phyloP scores from a whole-genome alignment of 2,797 vertebrate species.

The Chelidonichthys spinosus region DNA sequence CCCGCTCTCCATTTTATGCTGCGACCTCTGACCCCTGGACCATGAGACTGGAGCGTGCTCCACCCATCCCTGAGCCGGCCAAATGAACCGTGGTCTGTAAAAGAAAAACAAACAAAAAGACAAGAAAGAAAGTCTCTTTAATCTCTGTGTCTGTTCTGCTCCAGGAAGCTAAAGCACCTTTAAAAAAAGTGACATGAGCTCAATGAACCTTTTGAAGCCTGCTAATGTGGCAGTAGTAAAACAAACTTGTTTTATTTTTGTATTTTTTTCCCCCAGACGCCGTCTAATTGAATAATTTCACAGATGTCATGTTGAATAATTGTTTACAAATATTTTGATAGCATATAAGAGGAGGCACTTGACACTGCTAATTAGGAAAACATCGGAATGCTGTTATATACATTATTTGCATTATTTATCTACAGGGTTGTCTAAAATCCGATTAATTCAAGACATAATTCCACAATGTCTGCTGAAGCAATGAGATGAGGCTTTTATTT shows the following conservation, averaged over 20 bases:
- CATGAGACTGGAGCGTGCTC: conserved; percentile 88
- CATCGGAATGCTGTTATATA: conserved; percentile 33
- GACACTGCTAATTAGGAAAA: conserved; percentile 50
- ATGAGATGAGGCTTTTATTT: conserved; percentile 21
- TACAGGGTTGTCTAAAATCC: conserved; percentile 31
- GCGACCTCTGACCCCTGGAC: conserved; percentile 92
- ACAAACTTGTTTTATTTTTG: conserved; percentile 21
- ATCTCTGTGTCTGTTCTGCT: conserved; percentile 55
- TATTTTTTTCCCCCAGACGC: not conserved
- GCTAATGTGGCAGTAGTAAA: conserved; percentile 54
- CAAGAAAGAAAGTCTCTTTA: conserved; percentile 41
- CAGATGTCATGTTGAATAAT: conserved; percentile 44
- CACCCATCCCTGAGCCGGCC: conserved; percentile 90
- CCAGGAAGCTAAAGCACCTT: conserved; percentile 72
- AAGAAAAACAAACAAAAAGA: conserved; percentile 35
- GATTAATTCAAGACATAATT: conserved; percentile 7
- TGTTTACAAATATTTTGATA: conserved; percentile 58
- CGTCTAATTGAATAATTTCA: conserved; percentile 39
- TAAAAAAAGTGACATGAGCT: conserved; percentile 50
- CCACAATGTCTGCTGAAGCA: conserved; percentile 6
- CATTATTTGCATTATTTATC: conserved; percentile 51
- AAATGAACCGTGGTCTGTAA: conserved; percentile 82
- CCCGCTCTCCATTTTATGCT: conserved; percentile 89
- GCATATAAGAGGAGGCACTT: conserved; percentile 54
- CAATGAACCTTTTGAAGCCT: conserved; percentile 56